Evolutionary conservation across 2,797 vertebrate species (phyloP), one percentile per base, ranked within the genome.

Genomic region (Bovichtus variegatus): DNA sequence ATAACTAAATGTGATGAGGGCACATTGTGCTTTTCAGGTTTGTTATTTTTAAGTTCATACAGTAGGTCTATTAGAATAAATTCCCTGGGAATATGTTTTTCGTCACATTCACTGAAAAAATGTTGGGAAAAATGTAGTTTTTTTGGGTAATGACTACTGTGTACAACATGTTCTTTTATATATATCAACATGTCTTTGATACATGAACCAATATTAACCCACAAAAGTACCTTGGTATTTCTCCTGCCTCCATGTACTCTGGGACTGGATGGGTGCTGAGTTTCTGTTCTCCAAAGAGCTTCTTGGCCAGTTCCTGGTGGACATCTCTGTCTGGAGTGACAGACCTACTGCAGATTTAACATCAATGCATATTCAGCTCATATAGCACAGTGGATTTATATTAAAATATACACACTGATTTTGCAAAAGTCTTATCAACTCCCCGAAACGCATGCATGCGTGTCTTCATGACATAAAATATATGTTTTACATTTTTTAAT

Each of bases 221-320:
- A 74, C 23, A 93, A 92, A 47, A 91, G 76, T 96, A 97, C 31
- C 94, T 94, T 21, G 96, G 96, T 91, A 96, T 89, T 62, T 95
- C 91, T 69, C 94, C 95, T 6, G 91, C 95, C 29, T 95, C 93
- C 92, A 97, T 94, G 83, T 97, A 97, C 57, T 96, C 95, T 0
- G 97, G 96, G 31, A 97, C 92, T 1, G 94, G 95, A 71, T 97
- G 93, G 3, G 78, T 92, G 80, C 89, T 95, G 16, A 92, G 83
- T 18, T 92, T 92, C 15, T 86, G 78, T 51, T 94, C 90, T 68
- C 95, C 96, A 60, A 97, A 97, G 9, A 96, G 90, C 69, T 91
- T 91, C n/a, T 80, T 92, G 0, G 85, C 63, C 46, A 96, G 82
- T 0, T 95, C 90, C 15, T 82, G 80, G 78, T 96, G 96, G 44